phyloP scores from a whole-genome alignment of 2,888 invertebrate species.

The Automeris io region DNA sequence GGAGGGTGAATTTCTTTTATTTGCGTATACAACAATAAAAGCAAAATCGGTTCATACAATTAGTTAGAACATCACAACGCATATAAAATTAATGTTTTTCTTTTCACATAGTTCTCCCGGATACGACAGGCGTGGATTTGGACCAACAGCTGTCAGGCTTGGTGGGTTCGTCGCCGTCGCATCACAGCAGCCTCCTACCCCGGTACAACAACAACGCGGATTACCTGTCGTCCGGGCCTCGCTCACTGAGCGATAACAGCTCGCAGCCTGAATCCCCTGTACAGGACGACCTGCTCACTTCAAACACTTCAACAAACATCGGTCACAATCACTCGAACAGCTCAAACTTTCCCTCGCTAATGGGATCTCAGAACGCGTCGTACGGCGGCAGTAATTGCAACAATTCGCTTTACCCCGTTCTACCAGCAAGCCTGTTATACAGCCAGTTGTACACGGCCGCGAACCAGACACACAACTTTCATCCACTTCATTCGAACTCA shows the following conservation, averaged over 20 bases:
- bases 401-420: conserved; percentile 85
- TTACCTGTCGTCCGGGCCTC: conserved; percentile 82
- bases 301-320: conserved; percentile 78
- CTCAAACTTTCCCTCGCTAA: conserved; percentile 80
- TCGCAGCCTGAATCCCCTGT: conserved; percentile 90
- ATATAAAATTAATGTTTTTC: conserved; percentile 1
- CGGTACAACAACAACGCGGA: conserved; percentile 82
- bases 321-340: conserved; percentile 78
- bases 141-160: conserved; percentile 84
- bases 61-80: too few species aligned
- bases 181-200: conserved; percentile 79
- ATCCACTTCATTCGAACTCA: conserved; percentile 80
- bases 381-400: conserved; percentile 81
- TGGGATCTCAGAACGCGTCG: conserved; percentile 78
- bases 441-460: conserved; percentile 90
- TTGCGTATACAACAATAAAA: too few species aligned
- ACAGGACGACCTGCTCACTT: conserved; percentile 84
- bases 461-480: conserved; percentile 84
- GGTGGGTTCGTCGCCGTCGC: conserved; percentile 76
- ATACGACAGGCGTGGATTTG: conserved; percentile 84
- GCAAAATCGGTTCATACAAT: too few species aligned
- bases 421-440: conserved; percentile 89
- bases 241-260: conserved; percentile 88
- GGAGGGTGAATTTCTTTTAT: too few species aligned
- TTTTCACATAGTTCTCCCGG: conserved; percentile 81